Percentiles rank a stretch among this genome's conserved stretches.
These are phyloP conservation scores for Pleuronectes platessa DNA, from an alignment of 2,113 vertebrate genomes.

Conservation along the genomic window DNA sequence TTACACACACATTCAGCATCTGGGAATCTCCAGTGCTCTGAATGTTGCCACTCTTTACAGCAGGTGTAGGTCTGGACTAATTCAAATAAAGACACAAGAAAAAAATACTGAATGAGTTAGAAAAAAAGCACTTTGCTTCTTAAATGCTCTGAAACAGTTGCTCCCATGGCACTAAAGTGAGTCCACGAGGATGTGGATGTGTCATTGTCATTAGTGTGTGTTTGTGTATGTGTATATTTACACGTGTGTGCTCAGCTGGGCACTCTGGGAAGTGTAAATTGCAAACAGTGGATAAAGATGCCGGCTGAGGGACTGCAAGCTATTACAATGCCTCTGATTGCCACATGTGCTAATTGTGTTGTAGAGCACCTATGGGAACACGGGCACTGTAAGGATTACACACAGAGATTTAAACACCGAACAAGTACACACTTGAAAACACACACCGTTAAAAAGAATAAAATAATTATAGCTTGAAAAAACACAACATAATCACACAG, in stretches of 20 bases:
- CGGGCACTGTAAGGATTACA: background rate
- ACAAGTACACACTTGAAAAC: background rate
- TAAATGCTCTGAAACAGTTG: background rate
- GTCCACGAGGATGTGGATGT: background rate
- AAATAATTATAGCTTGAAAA: no score
- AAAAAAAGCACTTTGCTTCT: background rate
- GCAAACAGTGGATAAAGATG: slow-evolving; percentile 33
- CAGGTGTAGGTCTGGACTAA: background rate
- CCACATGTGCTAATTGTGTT: slow-evolving; percentile 56
- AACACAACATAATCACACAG: no score
- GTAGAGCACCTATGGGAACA: slow-evolving; percentile 32
- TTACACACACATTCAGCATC: no score
- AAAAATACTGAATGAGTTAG: background rate
- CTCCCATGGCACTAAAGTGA: background rate
- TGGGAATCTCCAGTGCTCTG: no score
- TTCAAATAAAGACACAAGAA: background rate
- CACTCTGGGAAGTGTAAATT: slow-evolving; percentile 61
- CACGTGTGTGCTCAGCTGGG: slow-evolving; percentile 27
- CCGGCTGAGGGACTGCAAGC: slow-evolving; percentile 20
- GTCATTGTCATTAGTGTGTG: background rate
- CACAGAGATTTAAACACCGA: background rate
- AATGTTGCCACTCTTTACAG: no score
- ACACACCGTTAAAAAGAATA: background rate
- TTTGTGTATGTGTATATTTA: background rate
- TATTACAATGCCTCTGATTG: slow-evolving; percentile 20